These are phyloP conservation scores for Tenthredo mesomela DNA, from an alignment of 2,888 invertebrate genomes.

Conservation along the genomic window DNA sequence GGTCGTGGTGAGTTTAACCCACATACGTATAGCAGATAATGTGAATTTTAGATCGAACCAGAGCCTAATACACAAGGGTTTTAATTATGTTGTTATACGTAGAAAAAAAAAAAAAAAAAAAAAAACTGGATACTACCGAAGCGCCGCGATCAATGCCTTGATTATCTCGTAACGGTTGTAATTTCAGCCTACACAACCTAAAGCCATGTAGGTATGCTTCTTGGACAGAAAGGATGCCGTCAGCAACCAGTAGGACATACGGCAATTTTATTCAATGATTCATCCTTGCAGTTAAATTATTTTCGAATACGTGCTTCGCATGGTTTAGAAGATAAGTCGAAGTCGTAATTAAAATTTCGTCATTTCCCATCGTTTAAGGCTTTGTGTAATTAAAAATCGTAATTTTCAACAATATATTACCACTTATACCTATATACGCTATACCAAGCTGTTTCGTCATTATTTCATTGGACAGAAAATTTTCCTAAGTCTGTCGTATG, in stretches of 20 bases:
- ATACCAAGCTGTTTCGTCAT: not conserved
- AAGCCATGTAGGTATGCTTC: not conserved
- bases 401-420: not conserved
- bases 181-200: conserved; percentile 25
- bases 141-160: conserved; percentile 49
- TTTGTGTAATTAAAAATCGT: not conserved
- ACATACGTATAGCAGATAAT: conserved; percentile 3
- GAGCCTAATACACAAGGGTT: not conserved
- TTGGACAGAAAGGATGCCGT: conserved; percentile 36
- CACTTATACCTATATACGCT: too few relatives aligned
- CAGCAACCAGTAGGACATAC: conserved; percentile 1
- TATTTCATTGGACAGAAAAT: not conserved
- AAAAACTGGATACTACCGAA: conserved; percentile 22
- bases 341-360: not conserved
- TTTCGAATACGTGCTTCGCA: conserved; percentile 31
- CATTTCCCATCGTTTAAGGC: not conserved
- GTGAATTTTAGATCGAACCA: conserved; percentile 1
- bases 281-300: conserved; percentile 42
- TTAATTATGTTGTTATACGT: conserved; percentile 6
- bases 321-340: not conserved
- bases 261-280: conserved; percentile 36
- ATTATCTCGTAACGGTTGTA: conserved; percentile 47
- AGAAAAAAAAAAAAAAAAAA: not conserved
- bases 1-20: not conserved
- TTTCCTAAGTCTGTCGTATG: not conserved